phyloP scores from a whole-genome alignment of 2,113 vertebrate species.

The Sander vitreus region DNA sequence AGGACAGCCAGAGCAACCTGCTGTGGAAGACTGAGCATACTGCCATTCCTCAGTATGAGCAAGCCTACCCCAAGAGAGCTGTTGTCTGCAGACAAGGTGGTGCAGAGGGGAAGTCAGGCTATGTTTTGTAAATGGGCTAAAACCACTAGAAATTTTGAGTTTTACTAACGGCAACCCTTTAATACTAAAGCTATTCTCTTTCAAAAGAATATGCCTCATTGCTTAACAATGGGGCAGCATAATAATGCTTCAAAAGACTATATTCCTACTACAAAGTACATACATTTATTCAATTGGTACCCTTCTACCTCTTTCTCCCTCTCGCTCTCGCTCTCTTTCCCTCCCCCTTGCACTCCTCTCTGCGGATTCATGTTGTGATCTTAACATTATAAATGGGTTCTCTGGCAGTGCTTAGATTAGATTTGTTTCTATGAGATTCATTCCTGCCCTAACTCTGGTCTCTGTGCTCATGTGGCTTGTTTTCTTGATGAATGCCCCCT shows the following conservation, averaged over 20 bases:
- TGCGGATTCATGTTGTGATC: slow-evolving; percentile 70
- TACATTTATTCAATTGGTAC: slow-evolving; percentile 60
- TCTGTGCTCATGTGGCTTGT: slow-evolving; percentile 75
- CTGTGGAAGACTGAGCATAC: slow-evolving; percentile 10
- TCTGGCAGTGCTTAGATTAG: slow-evolving; percentile 74
- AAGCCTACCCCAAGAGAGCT: slow-evolving; percentile 27
- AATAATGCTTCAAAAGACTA: slow-evolving; percentile 48
- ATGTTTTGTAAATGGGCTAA: slow-evolving; percentile 49
- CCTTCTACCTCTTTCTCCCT: slow-evolving; percentile 19
- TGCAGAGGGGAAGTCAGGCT: slow-evolving; percentile 23
- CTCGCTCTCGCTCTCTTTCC: slow-evolving; percentile 9
- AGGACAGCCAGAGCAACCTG: slow-evolving; percentile 9
- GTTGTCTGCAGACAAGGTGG: slow-evolving; percentile 40
- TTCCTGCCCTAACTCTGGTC: slow-evolving; percentile 72
- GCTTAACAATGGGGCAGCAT: slow-evolving; percentile 27
- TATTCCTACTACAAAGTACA: slow-evolving; percentile 36
- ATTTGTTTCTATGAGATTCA: slow-evolving; percentile 80
- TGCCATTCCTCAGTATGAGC: slow-evolving; percentile 40
- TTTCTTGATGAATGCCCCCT: slow-evolving; percentile 78
- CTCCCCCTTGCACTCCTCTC: slow-evolving; percentile 35
- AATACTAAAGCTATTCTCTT: slow-evolving; percentile 41
- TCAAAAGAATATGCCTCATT: slow-evolving; percentile 12
- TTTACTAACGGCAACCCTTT: slow-evolving; percentile 19
- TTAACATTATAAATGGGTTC: slow-evolving; percentile 78
- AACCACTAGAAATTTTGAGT: slow-evolving; percentile 31